Base-by-base conservation (phyloP, 2,113 vertebrate genomes). In the Ophiodon elongatus region DNA sequence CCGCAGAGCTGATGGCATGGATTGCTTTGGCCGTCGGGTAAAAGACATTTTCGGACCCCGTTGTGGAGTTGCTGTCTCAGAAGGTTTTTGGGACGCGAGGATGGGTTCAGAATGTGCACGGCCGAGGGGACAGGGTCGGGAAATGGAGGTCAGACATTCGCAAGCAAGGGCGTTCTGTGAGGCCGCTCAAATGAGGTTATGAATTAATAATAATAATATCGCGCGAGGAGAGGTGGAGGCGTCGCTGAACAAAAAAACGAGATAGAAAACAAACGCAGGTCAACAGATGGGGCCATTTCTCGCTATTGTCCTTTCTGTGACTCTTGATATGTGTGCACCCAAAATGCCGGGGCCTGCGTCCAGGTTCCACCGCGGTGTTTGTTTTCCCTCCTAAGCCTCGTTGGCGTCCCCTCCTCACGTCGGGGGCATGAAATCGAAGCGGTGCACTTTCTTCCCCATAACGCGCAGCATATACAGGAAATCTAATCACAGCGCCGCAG, bases 381-480 rank as follows among this genome's bases (percentile, higher is more conserved):
- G 84, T 88, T 89, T 92, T 77, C 60, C 82, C 79, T 63, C 5
- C 52, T 63, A 68, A 87, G 80, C 83, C 67, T 65, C 1, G 0
- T 15, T 74, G 73, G 81, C 70, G 50, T 74, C 57, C 23, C 45
- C 52, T 56, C 75, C 27, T 27, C 59, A 85, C 45, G 68, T 85
- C 80, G 27, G 81, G 31, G 39, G 47, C 85, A 87, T 88, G 80
- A 83, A 86, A 88, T 82, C 56, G 37, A 90, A 87, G 62, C 45
- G 21, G 73, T 63, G 39, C 29, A 41, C 65, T 91, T 90, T 82
- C 87, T 83, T 88, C 79, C 69, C 69, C 76, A 84, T 85, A 89
- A 84, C 64, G 45, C 45, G 21, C 31, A 77, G 81, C 77, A 84
- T 87, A 91, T 92, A 93, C 93, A 93, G 88, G 93, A 91, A 92